phyloP scores from a whole-genome alignment of 2,113 vertebrate genomes.

The Globicephala melas region DNA sequence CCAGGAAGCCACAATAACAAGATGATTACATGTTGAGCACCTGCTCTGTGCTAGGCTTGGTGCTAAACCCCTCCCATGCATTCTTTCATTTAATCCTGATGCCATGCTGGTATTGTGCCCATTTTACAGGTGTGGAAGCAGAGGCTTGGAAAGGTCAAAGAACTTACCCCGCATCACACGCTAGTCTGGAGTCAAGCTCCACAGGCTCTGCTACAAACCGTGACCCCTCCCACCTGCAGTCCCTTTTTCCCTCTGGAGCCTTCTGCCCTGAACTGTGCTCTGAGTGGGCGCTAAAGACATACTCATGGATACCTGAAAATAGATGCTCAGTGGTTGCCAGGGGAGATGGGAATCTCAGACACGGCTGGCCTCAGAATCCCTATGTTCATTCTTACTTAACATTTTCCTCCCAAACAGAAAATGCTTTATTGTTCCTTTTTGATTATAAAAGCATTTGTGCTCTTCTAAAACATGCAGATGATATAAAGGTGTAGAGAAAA shows the following conservation, averaged over 20 bases:
- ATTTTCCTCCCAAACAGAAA: neutral
- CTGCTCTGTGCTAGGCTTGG: neutral
- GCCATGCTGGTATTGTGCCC: neutral
- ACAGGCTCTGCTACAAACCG: neutral
- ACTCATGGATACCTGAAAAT: neutral
- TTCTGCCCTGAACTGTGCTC: neutral
- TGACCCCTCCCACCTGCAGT: rapidly evolving
- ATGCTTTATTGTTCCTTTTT: neutral
- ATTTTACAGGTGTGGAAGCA: neutral
- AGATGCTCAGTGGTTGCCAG: rapidly evolving
- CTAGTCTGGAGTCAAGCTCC: neutral
- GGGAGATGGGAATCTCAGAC: neutral
- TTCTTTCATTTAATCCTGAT: neutral
- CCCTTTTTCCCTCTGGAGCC: neutral
- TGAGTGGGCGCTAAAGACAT: rapidly evolving
- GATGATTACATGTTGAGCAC: neutral
- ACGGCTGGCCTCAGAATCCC: neutral
- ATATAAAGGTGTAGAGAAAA: neutral
- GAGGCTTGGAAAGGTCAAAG: neutral
- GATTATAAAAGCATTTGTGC: neutral
- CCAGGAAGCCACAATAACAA: neutral
- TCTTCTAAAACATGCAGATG: neutral
- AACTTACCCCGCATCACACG: too few relatives aligned
- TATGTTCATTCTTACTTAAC: neutral
- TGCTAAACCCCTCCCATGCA: neutral